phyloP scores from a whole-genome alignment of 2,113 vertebrate genomes.

The Nannospalax galili region DNA sequence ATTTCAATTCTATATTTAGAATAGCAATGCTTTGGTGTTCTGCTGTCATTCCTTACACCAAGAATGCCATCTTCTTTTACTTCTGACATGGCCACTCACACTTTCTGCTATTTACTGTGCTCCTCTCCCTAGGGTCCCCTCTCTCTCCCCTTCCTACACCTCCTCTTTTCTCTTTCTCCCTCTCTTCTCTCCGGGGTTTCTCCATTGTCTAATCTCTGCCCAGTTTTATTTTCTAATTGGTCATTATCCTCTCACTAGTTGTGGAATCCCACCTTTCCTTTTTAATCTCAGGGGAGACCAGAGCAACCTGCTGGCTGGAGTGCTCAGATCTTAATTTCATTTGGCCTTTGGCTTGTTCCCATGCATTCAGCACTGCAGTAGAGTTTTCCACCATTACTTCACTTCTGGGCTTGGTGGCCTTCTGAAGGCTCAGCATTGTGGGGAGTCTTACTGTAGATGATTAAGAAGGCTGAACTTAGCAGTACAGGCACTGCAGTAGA shows the following conservation, averaged over 20 bases:
- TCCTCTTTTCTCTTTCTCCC: too few relatives aligned
- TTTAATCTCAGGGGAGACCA: rapidly evolving
- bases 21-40: not conserved
- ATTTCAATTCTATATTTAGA: not conserved
- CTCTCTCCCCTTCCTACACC: not conserved
- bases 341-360: not conserved
- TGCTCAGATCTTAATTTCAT: not conserved
- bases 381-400: not conserved
- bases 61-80: not conserved
- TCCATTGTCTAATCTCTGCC: not conserved
- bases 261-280: not conserved
- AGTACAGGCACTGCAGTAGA: not conserved
- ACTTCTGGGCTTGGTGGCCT: not conserved
- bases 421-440: slow-evolving; percentile 1
- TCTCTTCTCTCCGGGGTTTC: not conserved
- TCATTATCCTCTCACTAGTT: not conserved
- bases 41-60: not conserved
- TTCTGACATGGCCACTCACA: not conserved
- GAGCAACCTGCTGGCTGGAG: rapidly evolving
- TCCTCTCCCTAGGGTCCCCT: too few relatives aligned
- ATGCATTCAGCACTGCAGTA: not conserved
- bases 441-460: slow-evolving; percentile 5
- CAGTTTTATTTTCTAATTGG: not conserved
- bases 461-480: not conserved
- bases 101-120: not conserved